Evolutionary conservation across 2,113 vertebrate species (phyloP).

Genomic region (Rhabdomys dilectus): DNA sequence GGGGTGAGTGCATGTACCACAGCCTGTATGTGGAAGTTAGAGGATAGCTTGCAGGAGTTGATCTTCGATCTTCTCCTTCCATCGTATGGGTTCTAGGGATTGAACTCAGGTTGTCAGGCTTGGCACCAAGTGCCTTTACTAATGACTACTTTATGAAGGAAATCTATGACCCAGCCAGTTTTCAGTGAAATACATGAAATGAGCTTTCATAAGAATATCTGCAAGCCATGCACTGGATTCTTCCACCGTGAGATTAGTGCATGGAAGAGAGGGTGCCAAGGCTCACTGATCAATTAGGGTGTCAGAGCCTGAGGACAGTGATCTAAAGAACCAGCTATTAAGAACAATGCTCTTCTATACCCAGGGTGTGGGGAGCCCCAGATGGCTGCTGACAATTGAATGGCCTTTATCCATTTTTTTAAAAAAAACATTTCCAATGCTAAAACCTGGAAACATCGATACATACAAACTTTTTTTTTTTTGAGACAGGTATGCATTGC

Average conservation of each 20-base stretch:
- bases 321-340: accelerated
- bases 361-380: accelerated
- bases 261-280: accelerated
- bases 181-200: background rate
- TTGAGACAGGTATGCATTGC: background rate
- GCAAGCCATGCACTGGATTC: accelerated
- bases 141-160: background rate
- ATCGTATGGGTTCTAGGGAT: background rate
- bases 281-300: accelerated
- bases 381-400: accelerated
- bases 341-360: accelerated
- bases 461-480: background rate
- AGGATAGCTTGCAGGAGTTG: too few relatives aligned
- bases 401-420: background rate
- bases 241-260: background rate
- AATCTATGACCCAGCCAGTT: background rate
- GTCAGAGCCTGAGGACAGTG: background rate
- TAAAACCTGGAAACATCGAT: background rate
- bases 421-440: background rate
- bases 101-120: background rate
- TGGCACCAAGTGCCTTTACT: too few relatives aligned
- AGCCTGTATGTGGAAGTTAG: background rate
- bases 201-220: background rate
- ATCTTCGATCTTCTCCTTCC: background rate
- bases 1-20: background rate